A percentile compares a stretch with the other conserved stretches of the same genome.
phyloP scores from a whole-genome alignment of 2,113 vertebrate species.

The Collichthys lucidus region DNA sequence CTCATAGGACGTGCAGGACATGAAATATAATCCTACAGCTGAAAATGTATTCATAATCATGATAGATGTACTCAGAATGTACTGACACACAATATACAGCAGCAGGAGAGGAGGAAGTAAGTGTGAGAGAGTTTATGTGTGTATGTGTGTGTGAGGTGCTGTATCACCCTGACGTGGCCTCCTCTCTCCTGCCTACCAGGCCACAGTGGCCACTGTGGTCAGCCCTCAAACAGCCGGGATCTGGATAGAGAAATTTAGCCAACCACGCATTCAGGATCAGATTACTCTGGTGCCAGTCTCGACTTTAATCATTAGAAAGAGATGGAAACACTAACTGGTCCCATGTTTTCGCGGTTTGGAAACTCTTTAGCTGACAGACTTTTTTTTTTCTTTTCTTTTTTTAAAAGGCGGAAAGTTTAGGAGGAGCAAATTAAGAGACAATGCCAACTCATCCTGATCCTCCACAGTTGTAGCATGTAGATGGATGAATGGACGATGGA shows the following conservation, averaged over 20 bases:
- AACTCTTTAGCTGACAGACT: slow-evolving; percentile 54
- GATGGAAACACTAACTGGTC: slow-evolving; percentile 56
- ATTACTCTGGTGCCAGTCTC: slow-evolving; percentile 59
- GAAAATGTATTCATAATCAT: slow-evolving; percentile 66
- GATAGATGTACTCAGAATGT: slow-evolving; percentile 60
- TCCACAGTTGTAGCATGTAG: background rate
- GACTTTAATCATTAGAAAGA: slow-evolving; percentile 61
- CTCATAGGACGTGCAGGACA: slow-evolving; percentile 57
- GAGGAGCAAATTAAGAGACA: slow-evolving; percentile 31
- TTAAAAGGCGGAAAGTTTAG: slow-evolving; percentile 47
- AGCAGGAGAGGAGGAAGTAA: slow-evolving; percentile 52
- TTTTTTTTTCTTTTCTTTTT: slow-evolving; percentile 7
- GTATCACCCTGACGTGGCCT: slow-evolving; percentile 67
- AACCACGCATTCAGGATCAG: slow-evolving; percentile 60
- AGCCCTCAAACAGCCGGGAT: slow-evolving; percentile 67
- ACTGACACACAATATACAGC: slow-evolving; percentile 53
- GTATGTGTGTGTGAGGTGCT: slow-evolving; percentile 28
- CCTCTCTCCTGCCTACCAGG: slow-evolving; percentile 47
- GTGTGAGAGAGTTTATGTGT: slow-evolving; percentile 27
- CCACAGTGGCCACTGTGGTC: slow-evolving; percentile 71
- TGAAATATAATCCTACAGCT: slow-evolving; percentile 64
- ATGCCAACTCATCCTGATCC: slow-evolving; percentile 18
- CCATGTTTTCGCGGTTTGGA: slow-evolving; percentile 60
- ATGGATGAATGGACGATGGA: slow-evolving; percentile 14
- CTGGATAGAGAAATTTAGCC: slow-evolving; percentile 66